A percentile compares a stretch with the other conserved stretches of the same genome.
These are phyloP conservation scores for Taxidea taxus DNA, from an alignment of 2,113 vertebrate species.

Conservation along the genomic window DNA sequence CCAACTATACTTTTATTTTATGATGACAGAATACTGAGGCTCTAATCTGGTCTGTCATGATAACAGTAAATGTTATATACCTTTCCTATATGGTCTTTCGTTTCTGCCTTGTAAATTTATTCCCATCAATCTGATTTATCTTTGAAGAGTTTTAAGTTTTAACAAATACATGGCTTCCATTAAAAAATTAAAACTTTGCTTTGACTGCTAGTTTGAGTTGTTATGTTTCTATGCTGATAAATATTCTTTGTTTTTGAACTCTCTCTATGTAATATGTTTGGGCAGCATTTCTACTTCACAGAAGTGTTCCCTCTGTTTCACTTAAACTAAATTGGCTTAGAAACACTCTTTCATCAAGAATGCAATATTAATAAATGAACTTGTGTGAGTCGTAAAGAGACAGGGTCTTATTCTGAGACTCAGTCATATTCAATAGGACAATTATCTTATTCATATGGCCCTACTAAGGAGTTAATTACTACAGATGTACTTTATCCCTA, in stretches of 20 bases:
- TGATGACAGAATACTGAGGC: not conserved
- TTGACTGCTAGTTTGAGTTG: not conserved
- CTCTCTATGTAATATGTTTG: not conserved
- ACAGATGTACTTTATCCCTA: not conserved
- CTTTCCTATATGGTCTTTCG: not conserved
- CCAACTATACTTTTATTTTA: not conserved
- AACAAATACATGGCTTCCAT: not conserved
- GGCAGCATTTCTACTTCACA: not conserved
- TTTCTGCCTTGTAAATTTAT: conserved; percentile 9
- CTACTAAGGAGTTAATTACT: not conserved
- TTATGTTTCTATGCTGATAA: not conserved
- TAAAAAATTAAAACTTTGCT: not conserved
- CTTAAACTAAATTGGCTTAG: not conserved
- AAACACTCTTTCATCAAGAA: not conserved
- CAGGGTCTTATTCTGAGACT: not conserved
- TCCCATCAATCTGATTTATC: not conserved
- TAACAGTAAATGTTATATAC: not conserved
- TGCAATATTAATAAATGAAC: not conserved
- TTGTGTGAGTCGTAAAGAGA: not conserved
- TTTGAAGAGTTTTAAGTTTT: not conserved
- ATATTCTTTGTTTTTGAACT: conserved; percentile 6
- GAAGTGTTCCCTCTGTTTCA: not conserved
- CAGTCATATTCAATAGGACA: not conserved
- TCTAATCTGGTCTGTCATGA: not conserved
- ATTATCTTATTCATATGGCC: not conserved